phyloP scores from a whole-genome alignment of 2,888 invertebrate species.

The Drosophila greeni region DNA sequence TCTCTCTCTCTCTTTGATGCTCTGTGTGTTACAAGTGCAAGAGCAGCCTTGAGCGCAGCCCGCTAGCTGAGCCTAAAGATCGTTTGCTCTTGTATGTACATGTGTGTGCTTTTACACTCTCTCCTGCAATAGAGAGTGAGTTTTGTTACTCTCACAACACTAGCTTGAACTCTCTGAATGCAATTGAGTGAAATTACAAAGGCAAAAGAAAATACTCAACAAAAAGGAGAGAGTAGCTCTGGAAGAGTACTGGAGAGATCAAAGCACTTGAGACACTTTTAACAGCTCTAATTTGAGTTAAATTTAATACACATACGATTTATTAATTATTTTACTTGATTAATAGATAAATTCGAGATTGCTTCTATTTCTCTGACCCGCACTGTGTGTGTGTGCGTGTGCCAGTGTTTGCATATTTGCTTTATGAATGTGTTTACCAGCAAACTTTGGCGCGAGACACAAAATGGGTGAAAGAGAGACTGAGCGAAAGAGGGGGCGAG shows the following conservation, averaged over 20 bases:
- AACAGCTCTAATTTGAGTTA: no score
- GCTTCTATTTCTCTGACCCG: neutral
- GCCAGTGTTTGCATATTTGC: constrained; percentile 66
- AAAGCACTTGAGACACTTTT: neutral
- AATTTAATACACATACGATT: no score
- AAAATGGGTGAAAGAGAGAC: constrained; percentile 3
- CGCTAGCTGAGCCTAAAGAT: neutral
- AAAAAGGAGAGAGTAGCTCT: neutral
- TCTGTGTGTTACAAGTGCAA: neutral
- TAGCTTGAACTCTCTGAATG: neutral
- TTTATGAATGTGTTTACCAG: constrained; percentile 73
- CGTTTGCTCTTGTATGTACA: neutral
- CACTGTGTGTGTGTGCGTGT: neutral
- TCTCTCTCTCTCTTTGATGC: neutral
- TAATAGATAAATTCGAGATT: no score
- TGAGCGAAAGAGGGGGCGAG: neutral
- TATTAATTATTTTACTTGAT: no score
- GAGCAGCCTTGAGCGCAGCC: no score
- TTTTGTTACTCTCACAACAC: neutral
- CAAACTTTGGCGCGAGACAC: constrained; percentile 53
- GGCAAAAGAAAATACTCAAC: neutral
- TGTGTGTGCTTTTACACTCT: neutral
- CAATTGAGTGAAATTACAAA: neutral
- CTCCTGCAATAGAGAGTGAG: neutral
- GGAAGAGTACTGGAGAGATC: neutral